Evolutionary conservation across 2,113 vertebrate genomes (phyloP).

Genomic region (Cynoglossus semilaevis): DNA sequence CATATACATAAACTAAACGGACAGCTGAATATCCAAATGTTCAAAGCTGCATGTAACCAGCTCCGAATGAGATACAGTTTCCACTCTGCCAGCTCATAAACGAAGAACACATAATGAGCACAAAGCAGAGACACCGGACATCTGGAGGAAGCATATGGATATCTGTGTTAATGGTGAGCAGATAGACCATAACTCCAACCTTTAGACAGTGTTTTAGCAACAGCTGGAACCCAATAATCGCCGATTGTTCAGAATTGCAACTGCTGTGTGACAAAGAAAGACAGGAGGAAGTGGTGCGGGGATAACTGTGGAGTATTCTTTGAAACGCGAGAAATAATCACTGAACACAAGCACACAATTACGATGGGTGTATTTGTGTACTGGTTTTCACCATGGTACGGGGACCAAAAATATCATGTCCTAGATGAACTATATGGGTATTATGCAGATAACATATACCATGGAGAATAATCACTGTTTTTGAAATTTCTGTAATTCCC

Average conservation of each 20-base stretch:
- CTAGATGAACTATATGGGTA: too few relatives aligned
- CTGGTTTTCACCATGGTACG: too few relatives aligned
- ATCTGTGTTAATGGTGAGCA: slow-evolving; percentile 50
- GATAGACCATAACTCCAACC: slow-evolving; percentile 47
- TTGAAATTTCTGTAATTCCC: too few relatives aligned
- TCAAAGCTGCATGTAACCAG: slow-evolving; percentile 32
- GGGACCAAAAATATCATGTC: too few relatives aligned
- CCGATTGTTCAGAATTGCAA: slow-evolving; percentile 41
- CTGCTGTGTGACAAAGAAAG: slow-evolving; percentile 41
- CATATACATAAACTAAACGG: slow-evolving; percentile 42
- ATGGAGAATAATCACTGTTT: too few relatives aligned
- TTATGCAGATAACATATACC: too few relatives aligned
- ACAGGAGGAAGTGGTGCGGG: slow-evolving; percentile 22
- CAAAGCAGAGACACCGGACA: slow-evolving; percentile 48
- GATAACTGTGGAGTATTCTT: not conserved
- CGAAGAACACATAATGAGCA: slow-evolving; percentile 59
- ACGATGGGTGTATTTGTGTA: too few relatives aligned
- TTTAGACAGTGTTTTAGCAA: slow-evolving; percentile 46
- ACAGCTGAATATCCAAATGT: slow-evolving; percentile 52
- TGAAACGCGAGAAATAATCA: too few relatives aligned
- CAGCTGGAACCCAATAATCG: slow-evolving; percentile 63
- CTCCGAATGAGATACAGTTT: slow-evolving; percentile 45
- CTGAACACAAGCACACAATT: too few relatives aligned
- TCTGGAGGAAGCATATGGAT: slow-evolving; percentile 65
- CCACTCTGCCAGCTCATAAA: slow-evolving; percentile 50